Evolutionary conservation across 2,113 vertebrate species (phyloP).

Genomic region (Mus musculus): GRCm39 chr11:82285001-82285500

Average conservation of each 20-base stretch:
- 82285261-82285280: background rate
- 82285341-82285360: background rate
- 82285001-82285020: constrained; percentile 69
- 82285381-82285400: background rate
- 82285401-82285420: background rate
- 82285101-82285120: constrained; percentile 64
- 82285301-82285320: background rate
- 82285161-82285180: background rate
- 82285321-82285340: background rate
- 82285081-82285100: background rate
- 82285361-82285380: background rate
- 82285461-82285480: background rate
- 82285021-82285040: constrained; percentile 77
- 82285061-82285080: constrained; percentile 72
- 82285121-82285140: constrained; percentile 6
- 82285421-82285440: background rate
- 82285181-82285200: background rate
- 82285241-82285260: constrained; percentile 5
- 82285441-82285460: background rate
- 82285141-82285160: background rate
- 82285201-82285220: constrained; percentile 57
- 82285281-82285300: background rate
- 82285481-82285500: background rate
- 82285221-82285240: constrained; percentile 69
- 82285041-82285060: constrained; percentile 74